A percentile compares a stretch with the other conserved stretches of the same genome.
Evolutionary conservation across 2,797 vertebrate genomes (phyloP).

Genomic region (Trachurus trachurus): DNA sequence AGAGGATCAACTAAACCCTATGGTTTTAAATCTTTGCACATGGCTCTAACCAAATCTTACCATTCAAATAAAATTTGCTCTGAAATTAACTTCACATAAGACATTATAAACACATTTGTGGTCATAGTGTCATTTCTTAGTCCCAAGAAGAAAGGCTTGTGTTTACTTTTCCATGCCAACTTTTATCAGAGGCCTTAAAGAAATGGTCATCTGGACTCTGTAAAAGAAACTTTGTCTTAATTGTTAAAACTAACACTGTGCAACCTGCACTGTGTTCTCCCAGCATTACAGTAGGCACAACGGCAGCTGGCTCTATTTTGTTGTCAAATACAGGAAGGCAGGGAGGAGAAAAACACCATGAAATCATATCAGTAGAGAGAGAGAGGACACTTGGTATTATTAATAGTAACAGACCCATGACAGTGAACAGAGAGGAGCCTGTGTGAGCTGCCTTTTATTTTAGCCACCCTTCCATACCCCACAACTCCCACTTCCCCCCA

Average conservation of each 20-base stretch:
- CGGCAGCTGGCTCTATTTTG: constrained; percentile 84
- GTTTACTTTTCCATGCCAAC: constrained; percentile 72
- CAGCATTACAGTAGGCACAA: constrained; percentile 68
- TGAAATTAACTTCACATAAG: constrained; percentile 7
- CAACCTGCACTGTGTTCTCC: constrained; percentile 81
- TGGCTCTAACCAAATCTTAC: constrained; percentile 33
- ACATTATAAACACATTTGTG: constrained; percentile 19
- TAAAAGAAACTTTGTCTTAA: constrained; percentile 83
- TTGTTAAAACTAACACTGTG: constrained; percentile 84
- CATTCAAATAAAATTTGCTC: neutral
- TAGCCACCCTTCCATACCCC: constrained; percentile 77
- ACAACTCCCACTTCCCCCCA: constrained; percentile 73
- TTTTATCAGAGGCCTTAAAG: constrained; percentile 65
- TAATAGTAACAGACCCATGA: constrained; percentile 87
- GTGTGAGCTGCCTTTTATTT: constrained; percentile 87
- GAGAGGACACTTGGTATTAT: constrained; percentile 87
- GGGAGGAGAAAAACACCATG: constrained; percentile 77
- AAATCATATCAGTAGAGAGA: constrained; percentile 79
- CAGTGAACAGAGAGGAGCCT: constrained; percentile 87
- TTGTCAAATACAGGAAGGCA: constrained; percentile 87
- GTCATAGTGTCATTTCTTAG: constrained; percentile 45
- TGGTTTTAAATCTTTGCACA: constrained; percentile 43
- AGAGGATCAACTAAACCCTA: constrained; percentile 29
- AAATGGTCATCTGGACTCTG: constrained; percentile 82
- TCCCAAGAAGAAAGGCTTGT: constrained; percentile 36